Evolutionary conservation across 2,888 invertebrate genomes (phyloP), one percentile per base, ranked within the genome.

Genomic region (Subacronicta megacephala): DNA sequence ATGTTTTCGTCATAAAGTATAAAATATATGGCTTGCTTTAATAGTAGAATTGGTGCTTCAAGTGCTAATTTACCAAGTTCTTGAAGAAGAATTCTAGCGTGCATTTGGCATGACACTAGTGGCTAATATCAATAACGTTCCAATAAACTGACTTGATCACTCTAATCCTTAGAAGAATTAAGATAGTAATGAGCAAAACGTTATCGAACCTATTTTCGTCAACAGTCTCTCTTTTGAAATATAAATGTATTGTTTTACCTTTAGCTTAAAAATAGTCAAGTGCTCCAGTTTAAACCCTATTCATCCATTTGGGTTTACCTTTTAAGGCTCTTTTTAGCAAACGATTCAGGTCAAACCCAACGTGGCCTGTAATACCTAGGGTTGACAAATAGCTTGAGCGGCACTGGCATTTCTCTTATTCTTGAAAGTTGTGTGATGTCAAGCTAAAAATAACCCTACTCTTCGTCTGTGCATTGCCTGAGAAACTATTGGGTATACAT

Each of bases 331-430:
- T 56, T 54, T n/a, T 56, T 59, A 40, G 43, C 59, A 49, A 59
- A 73, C 53, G 50, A 70, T 73, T 59, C 63, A 53, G 70, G 73
- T 63, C 70, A 59, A 41, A 36, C 36, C 41, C 36, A 20, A 44
- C 38, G 43, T 59, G 36, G 33, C 29, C 36, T 23, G 45, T 40
- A 12, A 26, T 7, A 13, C 1, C 46, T 41, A 73, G 69, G 70
- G 73, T 56, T 70, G 63, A 57, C 55, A 42, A 51, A 47, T 54
- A 17, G 41, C 9, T 33, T 0, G 13, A 43, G 47, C 33, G 7
- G 16, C 29, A 40, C 17, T 16, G 20, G 10, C 10, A 20, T 33
- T 49, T 35, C 10, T 52, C n/a, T 20, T 23, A 29, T 49, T 23
- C 9, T n/a, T 3, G 1, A 18, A 13, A 18, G 3, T 2, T 40